Base-by-base conservation (phyloP, 2,888 invertebrate species). In the Rosalia funebris region DNA sequence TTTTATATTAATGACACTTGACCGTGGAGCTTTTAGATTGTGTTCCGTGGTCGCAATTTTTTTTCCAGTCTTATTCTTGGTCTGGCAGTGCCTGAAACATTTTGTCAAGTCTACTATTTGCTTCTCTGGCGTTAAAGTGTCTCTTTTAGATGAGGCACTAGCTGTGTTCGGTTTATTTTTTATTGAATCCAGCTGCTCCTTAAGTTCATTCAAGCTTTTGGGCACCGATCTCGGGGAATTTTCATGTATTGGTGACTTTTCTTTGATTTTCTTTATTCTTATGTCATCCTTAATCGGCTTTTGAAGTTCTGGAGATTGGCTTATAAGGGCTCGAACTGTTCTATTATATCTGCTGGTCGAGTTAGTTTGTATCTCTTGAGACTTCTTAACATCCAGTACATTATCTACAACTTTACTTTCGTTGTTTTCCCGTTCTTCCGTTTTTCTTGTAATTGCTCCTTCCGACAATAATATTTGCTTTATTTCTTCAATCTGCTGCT, bases 141-240 rank as follows among this genome's bases (percentile, higher is more conserved):
- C 25, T 25, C 25, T n/a, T 1, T 25, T 14, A 5, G 25, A 1
- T 12, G 14, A 5, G 7, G 7, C 4, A 12, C 25, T 3, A 5
- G 37, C 15, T n/a, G 14, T n/a, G n/a, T 15, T 20, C 0, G 39
- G 25, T 4, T 2, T 15, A 9, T 16, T 31, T 20, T 42, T 42
- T 32, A 53, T 53, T 3, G 32, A 53, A 16, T 41, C 42, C 1
- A 53, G 32, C 17, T 53, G 53, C 14, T 41, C 42, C 17, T 32
- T 53, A 16, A 53, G 16, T 37, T 53, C 53, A 15, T 42, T 42
- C 10, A 53, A 10, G 32, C 19, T 53, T 32, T 53, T 53, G 0
- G 53, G 53, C 1, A 53, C 32, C 1, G 11, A 4, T 7, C 17
- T 41, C 2, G 12, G 9, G 10, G 5, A 3, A 11, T 20, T 19